Conservation (phyloP, 2,888 invertebrate species). For the Alcis repandata region DNA sequence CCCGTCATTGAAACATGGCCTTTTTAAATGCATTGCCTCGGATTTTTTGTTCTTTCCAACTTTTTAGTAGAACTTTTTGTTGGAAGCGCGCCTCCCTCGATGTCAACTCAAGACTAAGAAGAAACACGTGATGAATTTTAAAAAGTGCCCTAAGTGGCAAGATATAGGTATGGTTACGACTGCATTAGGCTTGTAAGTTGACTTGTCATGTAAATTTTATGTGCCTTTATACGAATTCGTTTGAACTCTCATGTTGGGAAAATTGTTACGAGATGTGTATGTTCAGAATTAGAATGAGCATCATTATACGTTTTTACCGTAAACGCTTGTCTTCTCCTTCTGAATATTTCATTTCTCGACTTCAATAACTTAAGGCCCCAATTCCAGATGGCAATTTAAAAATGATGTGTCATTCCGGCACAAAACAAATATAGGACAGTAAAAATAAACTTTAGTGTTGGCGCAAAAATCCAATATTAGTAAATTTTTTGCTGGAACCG, state of each 20-base stretch:
- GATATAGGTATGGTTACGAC: slow-evolving; percentile 72
- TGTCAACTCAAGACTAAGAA: slow-evolving; percentile 61
- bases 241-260: slow-evolving; percentile 58
- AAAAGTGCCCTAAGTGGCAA: slow-evolving; percentile 70
- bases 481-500: slow-evolving; percentile 54
- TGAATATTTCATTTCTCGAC: slow-evolving; percentile 23
- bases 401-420: slow-evolving; percentile 1
- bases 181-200: slow-evolving; percentile 70
- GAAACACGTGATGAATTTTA: slow-evolving; percentile 81
- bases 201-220: slow-evolving; percentile 76
- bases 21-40: slow-evolving; percentile 75
- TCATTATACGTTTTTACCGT: slow-evolving; percentile 48
- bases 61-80: slow-evolving; percentile 66
- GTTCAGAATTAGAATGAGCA: slow-evolving; percentile 60
- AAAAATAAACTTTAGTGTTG: slow-evolving; percentile 10
- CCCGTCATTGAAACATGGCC: slow-evolving; percentile 68
- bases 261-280: slow-evolving; percentile 59
- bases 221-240: slow-evolving; percentile 60
- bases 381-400: neutral
- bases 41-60: slow-evolving; percentile 43
- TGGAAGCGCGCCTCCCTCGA: slow-evolving; percentile 73
- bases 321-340: slow-evolving; percentile 28
- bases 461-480: slow-evolving; percentile 19
- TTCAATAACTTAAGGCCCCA: too few relatives aligned
- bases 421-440: slow-evolving; percentile 5